Evolutionary conservation across 1,140 invertebrate genomes (phyloP), one percentile per base, ranked within the genome.

Genomic region (Ladona fulva): DNA sequence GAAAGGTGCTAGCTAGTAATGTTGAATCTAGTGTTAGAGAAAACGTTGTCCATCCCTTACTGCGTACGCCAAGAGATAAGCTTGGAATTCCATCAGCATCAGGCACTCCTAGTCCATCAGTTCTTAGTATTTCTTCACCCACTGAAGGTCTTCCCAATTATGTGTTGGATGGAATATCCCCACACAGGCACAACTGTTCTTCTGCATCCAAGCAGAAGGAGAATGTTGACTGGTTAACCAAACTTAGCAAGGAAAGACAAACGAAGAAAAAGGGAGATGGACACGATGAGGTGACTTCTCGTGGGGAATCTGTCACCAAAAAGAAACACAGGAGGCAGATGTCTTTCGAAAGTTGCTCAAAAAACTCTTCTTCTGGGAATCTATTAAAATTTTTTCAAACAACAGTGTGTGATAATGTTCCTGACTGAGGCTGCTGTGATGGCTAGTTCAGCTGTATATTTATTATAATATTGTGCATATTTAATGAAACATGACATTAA

Each of bases 111-210:
- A 29, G n/a, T 77, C 74, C 16, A 76, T 14, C 29, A 22, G 59
- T 5, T 24, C n/a, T 77, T 59, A 74, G 80, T 10, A 79, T 79
- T 82, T 90, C 84, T 74, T 92, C 91, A 0, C 92, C 92, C 0
- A 94, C 92, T 0, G 86, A 88, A 7, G 91, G 94, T 84, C 84
- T 95, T 25, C 94, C 94, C 0, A 92, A 94, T 84, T 94, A 88
- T 80, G 92, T 92, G 0, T 79, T 92, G 5, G 90, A 92, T 80
- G 92, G 93, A 0, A 90, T 89, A 24, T 92, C 92, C 0, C 93
- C 93, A 0, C 92, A 93, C 82, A 84, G 92, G 76, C 85, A 88
- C 24, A 84, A 91, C 73, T 89, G 90, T 85, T 93, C 92, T 0
- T 91, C 92, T 0, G 88, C 87, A 59, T 91, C 91, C 75, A 88